Evolutionary conservation across 2,113 vertebrate species (phyloP).

Genomic region (Notiomystis cincta): DNA sequence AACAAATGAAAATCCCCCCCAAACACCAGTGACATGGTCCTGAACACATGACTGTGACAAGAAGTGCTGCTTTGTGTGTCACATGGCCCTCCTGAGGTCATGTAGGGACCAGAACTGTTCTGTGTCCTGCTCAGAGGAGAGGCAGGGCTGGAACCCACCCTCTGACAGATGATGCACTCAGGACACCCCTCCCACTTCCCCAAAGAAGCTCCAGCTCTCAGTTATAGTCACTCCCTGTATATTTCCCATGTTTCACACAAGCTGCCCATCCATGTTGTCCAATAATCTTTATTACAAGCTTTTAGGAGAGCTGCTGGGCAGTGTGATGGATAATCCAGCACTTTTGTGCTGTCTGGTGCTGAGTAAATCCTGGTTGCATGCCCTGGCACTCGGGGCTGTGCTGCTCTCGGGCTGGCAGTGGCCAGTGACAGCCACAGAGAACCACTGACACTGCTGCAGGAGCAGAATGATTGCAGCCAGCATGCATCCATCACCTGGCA

Average conservation of each 20-base stretch:
- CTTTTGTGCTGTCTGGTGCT: neutral
- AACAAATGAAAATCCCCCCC: neutral
- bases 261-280: neutral
- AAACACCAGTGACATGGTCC: neutral
- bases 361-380: neutral
- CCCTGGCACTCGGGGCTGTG: neutral
- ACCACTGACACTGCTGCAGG: slow-evolving; percentile 7
- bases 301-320: neutral
- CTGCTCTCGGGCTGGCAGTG: neutral
- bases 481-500: slow-evolving; percentile 64
- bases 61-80: neutral
- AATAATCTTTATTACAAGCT: neutral
- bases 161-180: neutral
- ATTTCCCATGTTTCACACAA: neutral
- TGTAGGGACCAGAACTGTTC: neutral
- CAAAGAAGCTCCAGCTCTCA: neutral
- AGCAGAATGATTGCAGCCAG: slow-evolving; percentile 61
- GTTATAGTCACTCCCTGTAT: rapidly evolving
- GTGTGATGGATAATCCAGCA: neutral
- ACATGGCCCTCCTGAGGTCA: neutral
- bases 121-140: neutral
- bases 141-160: neutral
- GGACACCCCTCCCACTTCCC: neutral
- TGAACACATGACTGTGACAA: neutral
- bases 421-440: too few species aligned